phyloP scores from a whole-genome alignment of 2,888 invertebrate genomes.

The Thymelicus acteon region DNA sequence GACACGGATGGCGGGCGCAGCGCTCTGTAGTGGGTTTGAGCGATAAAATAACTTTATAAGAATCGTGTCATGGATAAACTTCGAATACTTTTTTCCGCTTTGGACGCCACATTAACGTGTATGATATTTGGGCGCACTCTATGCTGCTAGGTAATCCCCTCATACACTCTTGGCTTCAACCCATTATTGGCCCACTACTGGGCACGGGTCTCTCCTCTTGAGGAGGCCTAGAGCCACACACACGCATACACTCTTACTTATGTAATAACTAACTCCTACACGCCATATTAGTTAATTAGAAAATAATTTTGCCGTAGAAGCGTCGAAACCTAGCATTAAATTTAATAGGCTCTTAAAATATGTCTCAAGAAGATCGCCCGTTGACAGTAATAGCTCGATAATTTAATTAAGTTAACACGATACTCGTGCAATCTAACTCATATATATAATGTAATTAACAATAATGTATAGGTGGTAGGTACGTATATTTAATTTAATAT shows the following conservation, averaged over 20 bases:
- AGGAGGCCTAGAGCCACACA: too few relatives aligned
- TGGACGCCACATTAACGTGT: too few relatives aligned
- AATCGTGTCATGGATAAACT: too few relatives aligned
- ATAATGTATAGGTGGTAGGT: not conserved
- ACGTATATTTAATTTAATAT: too few relatives aligned
- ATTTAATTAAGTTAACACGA: slow-evolving; percentile 20
- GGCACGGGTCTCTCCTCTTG: too few relatives aligned
- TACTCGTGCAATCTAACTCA: not conserved
- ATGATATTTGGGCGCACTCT: too few relatives aligned
- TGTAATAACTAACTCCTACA: not conserved
- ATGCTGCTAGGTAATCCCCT: not conserved
- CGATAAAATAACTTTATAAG: too few relatives aligned
- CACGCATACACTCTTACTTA: not conserved
- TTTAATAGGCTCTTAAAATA: slow-evolving; percentile 18
- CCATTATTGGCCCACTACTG: too few relatives aligned
- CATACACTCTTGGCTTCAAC: not conserved
- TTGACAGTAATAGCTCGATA: slow-evolving; percentile 21
- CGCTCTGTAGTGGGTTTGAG: too few relatives aligned
- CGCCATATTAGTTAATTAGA: not conserved
- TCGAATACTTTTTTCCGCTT: too few relatives aligned
- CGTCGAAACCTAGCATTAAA: slow-evolving; percentile 1
- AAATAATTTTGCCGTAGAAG: not conserved
- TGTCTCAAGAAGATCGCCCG: slow-evolving; percentile 18
- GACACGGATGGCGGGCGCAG: too few relatives aligned
- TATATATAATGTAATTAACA: not conserved